Percentiles rank a stretch among this genome's conserved stretches.
Conservation (phyloP, 2,113 vertebrate genomes). For the Cairina moschata region DNA sequence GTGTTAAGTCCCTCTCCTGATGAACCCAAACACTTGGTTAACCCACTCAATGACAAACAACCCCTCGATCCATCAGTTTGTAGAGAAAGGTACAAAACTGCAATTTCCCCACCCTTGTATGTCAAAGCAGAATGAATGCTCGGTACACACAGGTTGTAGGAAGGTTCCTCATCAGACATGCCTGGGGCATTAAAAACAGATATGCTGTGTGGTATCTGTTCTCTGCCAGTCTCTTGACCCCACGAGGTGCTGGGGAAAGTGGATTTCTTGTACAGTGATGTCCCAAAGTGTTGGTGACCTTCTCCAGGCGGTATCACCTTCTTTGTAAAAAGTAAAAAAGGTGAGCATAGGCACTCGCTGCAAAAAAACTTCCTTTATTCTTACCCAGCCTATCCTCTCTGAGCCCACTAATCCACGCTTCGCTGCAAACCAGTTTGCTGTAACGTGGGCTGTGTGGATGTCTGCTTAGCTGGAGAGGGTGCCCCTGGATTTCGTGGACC, state of each 20-base stretch:
- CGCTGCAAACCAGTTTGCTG: background rate
- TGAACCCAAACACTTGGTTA: background rate
- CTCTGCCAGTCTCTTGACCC: background rate
- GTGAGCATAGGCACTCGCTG: background rate
- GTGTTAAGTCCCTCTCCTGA: background rate
- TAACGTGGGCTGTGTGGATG: background rate
- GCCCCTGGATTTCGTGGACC: background rate
- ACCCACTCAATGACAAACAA: background rate
- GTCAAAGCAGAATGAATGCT: background rate
- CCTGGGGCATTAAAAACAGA: background rate
- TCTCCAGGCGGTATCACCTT: background rate
- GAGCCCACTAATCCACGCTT: background rate
- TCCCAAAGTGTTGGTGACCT: background rate
- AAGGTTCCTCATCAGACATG: background rate
- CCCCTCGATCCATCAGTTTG: background rate
- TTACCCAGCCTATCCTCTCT: background rate
- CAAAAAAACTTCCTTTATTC: background rate
- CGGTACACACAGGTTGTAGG: background rate
- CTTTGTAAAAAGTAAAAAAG: background rate
- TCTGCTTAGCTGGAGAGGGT: background rate
- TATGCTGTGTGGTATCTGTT: background rate
- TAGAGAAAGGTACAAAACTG: background rate
- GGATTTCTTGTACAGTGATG: background rate
- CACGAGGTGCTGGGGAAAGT: background rate
- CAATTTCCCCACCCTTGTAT: background rate